Conservation (phyloP, 2,113 vertebrate genomes). For the Propithecus coquereli region DNA sequence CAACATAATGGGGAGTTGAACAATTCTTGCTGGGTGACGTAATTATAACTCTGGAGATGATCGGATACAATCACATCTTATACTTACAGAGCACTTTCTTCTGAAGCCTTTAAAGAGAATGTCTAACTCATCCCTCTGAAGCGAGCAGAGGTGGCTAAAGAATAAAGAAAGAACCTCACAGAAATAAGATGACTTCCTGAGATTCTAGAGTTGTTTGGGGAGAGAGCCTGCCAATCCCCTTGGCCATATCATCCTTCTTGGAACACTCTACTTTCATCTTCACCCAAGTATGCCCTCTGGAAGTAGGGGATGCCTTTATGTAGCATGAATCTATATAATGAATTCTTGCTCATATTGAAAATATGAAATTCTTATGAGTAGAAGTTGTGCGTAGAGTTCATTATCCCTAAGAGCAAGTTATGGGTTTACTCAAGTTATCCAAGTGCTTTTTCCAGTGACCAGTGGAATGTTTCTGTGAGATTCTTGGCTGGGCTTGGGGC, state of each 20-base stretch:
- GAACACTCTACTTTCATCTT: not conserved
- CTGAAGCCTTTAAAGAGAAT: conserved; percentile 3
- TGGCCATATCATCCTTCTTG: no score
- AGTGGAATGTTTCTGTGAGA: not conserved
- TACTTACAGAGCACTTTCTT: not conserved
- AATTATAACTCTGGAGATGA: not conserved
- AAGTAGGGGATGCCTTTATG: not conserved
- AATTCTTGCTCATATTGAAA: not conserved
- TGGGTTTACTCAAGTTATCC: not conserved
- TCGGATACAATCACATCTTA: not conserved
- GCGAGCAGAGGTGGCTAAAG: not conserved
- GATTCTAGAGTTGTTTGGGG: not conserved
- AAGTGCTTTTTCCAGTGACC: not conserved
- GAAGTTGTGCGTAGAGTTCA: not conserved
- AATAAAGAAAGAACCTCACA: not conserved
- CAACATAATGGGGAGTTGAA: not conserved
- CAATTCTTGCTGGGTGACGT: not conserved
- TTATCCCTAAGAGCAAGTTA: not conserved
- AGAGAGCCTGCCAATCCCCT: not conserved
- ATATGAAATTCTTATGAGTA: not conserved
- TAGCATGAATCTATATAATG: not conserved
- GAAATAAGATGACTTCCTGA: not conserved
- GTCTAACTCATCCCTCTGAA: not conserved
- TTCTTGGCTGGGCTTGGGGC: not conserved
- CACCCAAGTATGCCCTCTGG: no score